A percentile compares a stretch with the other conserved stretches of the same genome.
These are phyloP conservation scores for Poecilia latipinna DNA, from an alignment of 2,113 vertebrate species.

Conservation along the genomic window DNA sequence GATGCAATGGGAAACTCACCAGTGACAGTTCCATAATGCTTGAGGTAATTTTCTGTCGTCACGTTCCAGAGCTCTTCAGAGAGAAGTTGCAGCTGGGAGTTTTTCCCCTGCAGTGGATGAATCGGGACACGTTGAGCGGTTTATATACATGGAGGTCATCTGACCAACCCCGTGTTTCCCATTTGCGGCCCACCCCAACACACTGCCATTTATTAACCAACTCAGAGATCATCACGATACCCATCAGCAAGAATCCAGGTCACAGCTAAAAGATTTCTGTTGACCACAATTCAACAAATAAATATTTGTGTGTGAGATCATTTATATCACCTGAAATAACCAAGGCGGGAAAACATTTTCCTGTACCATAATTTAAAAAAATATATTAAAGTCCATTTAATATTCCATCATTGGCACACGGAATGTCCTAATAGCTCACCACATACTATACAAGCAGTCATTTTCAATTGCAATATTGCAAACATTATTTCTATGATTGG, in stretches of 20 bases:
- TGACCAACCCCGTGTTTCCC: constrained; percentile 22
- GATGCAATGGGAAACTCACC: constrained; percentile 53
- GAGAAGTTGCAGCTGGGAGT: neutral
- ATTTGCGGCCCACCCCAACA: constrained; percentile 31
- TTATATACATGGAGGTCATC: constrained; percentile 18
- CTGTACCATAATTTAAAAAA: too few relatives aligned
- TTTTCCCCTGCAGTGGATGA: neutral
- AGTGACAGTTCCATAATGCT: constrained; percentile 74
- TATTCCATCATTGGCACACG: too few relatives aligned
- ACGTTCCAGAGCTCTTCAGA: neutral
- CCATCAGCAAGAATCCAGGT: constrained; percentile 15
- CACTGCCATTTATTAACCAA: constrained; percentile 56
- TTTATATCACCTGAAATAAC: neutral
- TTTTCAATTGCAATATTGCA: too few relatives aligned
- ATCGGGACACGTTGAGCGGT: neutral
- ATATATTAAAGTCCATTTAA: too few relatives aligned
- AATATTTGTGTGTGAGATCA: neutral
- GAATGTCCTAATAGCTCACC: too few relatives aligned
- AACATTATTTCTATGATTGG: too few relatives aligned
- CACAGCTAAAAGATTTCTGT: neutral
- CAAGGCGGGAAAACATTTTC: neutral
- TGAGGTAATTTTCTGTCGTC: neutral
- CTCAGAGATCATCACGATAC: constrained; percentile 10
- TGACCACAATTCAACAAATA: neutral
- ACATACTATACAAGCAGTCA: too few relatives aligned